Evolutionary conservation across 2,888 invertebrate species (phyloP), one percentile per base, ranked within the genome.

Genomic region (Choristoneura rosaceana): DNA sequence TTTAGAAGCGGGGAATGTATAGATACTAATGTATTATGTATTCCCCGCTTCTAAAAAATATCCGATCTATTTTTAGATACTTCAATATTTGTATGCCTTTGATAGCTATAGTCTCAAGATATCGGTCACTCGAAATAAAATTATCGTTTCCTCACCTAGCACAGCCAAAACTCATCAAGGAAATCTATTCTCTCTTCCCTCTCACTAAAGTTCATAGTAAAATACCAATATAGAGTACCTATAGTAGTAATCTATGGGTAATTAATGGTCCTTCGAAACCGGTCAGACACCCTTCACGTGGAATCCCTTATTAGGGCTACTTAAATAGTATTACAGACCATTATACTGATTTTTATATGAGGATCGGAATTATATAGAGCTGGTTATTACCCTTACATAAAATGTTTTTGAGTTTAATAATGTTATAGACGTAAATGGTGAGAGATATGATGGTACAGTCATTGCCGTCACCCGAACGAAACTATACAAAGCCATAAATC

Each of bases 301-400:
- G 68, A 69, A 75, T 75, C 80, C 79, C 84, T 91, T 89, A 91
- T 91, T 91, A 92, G 81, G 80, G 77, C 87, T 88, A 88, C 88
- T 90, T 89, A 87, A 85, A 88, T 84, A 87, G 83, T 88, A 87
- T 91, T 89, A 89, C 82, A 81, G 86, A 77, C 83, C 83, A 88
- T 92, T 90, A 90, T 86, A 87, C 77, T 74, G 25, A 52, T 62
- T 52, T 55, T 52, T 58, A 60, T 41, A 52, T 60, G 58, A 67
- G 60, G 66, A 15, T 68, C 15, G 70, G 76, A 80, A 71, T 68
- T 77, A 66, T 79, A 76, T 68, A 79, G 80, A 81, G 81, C 67
- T 74, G 80, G 80, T 71, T 74, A 70, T 14, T 33, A 68, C 71
- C 0, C 25, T 2, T 33, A 9, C 1, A 0, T 61, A 47, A 25